These are phyloP conservation scores for Anoplolepis gracilipes DNA, from an alignment of 1,140 invertebrate genomes.

Conservation along the genomic window DNA sequence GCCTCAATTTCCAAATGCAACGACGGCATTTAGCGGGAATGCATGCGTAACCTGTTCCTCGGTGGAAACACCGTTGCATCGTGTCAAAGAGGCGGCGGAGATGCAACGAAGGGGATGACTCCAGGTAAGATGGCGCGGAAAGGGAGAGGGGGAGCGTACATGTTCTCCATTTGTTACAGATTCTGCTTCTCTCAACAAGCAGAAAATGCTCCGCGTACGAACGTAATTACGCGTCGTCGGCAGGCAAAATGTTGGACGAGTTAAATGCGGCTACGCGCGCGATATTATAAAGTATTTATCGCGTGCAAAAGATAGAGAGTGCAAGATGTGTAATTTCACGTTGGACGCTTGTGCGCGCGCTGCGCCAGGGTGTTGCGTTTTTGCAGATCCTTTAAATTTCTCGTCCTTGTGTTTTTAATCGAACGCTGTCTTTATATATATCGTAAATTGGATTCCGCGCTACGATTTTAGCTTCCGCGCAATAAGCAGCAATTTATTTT, in stretches of 20 bases:
- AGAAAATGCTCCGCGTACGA: constrained; percentile 29
- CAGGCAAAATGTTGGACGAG: constrained; percentile 38
- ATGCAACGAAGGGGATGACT: not conserved
- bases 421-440: not conserved
- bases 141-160: not conserved
- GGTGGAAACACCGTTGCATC: not conserved
- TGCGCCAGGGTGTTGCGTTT: constrained; percentile 6
- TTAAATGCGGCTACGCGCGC: constrained; percentile 26
- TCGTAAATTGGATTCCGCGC: constrained; percentile 35
- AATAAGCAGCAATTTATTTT: constrained; percentile 19
- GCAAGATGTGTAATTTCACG: constrained; percentile 49
- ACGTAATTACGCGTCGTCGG: constrained; percentile 42
- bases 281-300: constrained; percentile 55
- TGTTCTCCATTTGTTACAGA: constrained; percentile 46
- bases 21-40: constrained; percentile 22
- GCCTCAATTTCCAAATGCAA: constrained; percentile 40
- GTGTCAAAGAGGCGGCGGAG: not conserved
- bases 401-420: constrained; percentile 13
- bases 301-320: constrained; percentile 35
- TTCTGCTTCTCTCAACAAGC: constrained; percentile 22
- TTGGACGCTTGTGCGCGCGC: constrained; percentile 25
- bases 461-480: not conserved
- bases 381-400: constrained; percentile 37
- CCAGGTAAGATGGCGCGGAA: not conserved
- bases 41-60: constrained; percentile 15